These are phyloP conservation scores for Leucoraja ocellata DNA, from an alignment of 2,797 vertebrate genomes.

Conservation along the genomic window DNA sequence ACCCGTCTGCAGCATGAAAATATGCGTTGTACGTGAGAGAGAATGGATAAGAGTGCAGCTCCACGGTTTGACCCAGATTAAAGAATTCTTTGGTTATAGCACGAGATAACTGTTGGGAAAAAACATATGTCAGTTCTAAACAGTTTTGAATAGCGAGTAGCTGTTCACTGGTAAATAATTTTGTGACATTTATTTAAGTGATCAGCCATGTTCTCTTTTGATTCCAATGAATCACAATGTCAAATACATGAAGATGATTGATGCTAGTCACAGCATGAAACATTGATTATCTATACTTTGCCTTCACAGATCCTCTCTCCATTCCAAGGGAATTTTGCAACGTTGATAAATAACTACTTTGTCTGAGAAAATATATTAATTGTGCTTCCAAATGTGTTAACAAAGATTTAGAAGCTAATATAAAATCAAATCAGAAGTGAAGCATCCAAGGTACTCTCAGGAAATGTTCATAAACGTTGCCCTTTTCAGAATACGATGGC, in stretches of 20 bases:
- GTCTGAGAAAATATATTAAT: not conserved
- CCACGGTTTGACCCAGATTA: not conserved
- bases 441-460: not conserved
- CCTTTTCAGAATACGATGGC: too few relatives aligned
- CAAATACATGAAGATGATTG: not conserved
- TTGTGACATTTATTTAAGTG: not conserved
- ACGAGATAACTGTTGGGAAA: not conserved
- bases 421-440: not conserved
- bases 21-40: not conserved
- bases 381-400: not conserved
- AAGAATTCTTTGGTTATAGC: conserved; percentile 23
- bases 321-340: not conserved
- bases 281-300: too few relatives aligned
- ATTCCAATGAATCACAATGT: not conserved
- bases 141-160: not conserved
- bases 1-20: not conserved
- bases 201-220: not conserved
- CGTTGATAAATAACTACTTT: not conserved
- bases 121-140: not conserved
- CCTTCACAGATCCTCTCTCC: not conserved
- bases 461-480: not conserved
- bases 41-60: not conserved
- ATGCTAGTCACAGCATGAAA: too few relatives aligned
- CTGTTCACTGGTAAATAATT: not conserved
- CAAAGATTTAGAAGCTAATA: not conserved